Evolutionary conservation across 2,888 invertebrate species (phyloP), one percentile per base, ranked within the genome.

Genomic region (Papilio elwesi): DNA sequence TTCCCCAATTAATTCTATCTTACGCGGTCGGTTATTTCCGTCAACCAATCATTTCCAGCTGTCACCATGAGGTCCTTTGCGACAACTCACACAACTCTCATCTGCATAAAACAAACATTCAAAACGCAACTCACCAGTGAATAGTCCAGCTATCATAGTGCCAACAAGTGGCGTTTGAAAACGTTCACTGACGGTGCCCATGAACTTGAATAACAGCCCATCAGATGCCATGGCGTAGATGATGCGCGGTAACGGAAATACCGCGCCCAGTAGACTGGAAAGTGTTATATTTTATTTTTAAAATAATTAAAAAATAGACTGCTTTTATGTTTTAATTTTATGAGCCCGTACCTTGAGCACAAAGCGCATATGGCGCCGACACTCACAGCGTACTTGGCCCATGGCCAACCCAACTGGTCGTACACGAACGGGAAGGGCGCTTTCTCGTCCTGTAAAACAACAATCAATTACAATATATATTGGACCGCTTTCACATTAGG

Each of bases 151-250:
- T 11, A 97, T 83, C 70, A 97, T 85, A 52, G 97, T 97, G 1
- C 97, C 97, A 74, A 96, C 92, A 4, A 97, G 90, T 0, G 98
- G 98, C 0, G 97, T 97, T 80, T 97, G 96, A 83, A 96, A 97
- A 76, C 95, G 94, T 38, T 95, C 93, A 88, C 95, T 96, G 9
- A 98, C 96, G 74, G 94, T 94, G 0, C 97, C 97, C 87, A 97
- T 91, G 87, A 95, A 96, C 75, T 95, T 93, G 90, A 97, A 98
- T 79, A 98, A 94, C 38, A 98, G 90, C 0, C 98, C 98, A 86
- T 98, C 98, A 11, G 95, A 94, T 0, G 98, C 96, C 98, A 98
- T 98, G 43, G 98, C 97, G 89, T 98, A 98, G 66, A 98, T 96
- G 68, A 98, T 96, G 75, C 98, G 95, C 0, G 98, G 98, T 59